phyloP scores from a whole-genome alignment of 2,797 vertebrate genomes.

The Rhynchotus rufescens region DNA sequence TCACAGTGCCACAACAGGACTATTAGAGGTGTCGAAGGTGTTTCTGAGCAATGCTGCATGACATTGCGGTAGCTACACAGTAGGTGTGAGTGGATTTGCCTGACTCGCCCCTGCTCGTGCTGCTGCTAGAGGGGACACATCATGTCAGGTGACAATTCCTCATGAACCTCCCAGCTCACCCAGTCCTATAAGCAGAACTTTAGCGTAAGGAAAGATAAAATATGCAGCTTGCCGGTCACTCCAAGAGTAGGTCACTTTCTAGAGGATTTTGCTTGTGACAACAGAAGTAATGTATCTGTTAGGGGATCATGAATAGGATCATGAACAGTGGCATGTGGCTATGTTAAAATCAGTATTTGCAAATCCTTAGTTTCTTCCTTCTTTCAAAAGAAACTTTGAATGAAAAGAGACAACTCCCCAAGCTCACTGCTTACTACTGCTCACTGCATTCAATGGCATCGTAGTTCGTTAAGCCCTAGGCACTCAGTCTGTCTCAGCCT shows the following conservation, averaged over 20 bases:
- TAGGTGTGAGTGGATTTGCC: not conserved
- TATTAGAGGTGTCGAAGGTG: not conserved
- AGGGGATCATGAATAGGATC: not conserved
- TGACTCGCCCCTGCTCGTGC: rapidly evolving
- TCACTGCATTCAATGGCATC: not conserved
- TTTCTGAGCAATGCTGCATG: not conserved
- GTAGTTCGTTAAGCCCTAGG: not conserved
- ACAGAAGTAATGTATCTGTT: not conserved
- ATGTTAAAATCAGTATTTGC: not conserved
- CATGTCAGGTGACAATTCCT: not conserved
- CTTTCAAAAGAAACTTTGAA: not conserved
- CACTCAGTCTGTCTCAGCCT: not conserved
- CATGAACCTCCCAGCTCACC: not conserved
- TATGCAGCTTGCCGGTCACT: not conserved
- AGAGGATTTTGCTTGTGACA: not conserved
- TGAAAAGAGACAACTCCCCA: not conserved
- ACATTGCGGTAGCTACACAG: not conserved
- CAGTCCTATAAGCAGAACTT: not conserved
- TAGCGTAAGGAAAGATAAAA: not conserved
- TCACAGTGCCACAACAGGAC: not conserved
- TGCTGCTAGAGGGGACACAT: not conserved
- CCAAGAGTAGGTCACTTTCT: not conserved
- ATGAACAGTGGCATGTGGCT: not conserved
- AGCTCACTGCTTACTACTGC: not conserved
- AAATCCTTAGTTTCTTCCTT: not conserved